Evolutionary conservation across 2,888 invertebrate species (phyloP).

Genomic region (Leucophenga maculata): DNA sequence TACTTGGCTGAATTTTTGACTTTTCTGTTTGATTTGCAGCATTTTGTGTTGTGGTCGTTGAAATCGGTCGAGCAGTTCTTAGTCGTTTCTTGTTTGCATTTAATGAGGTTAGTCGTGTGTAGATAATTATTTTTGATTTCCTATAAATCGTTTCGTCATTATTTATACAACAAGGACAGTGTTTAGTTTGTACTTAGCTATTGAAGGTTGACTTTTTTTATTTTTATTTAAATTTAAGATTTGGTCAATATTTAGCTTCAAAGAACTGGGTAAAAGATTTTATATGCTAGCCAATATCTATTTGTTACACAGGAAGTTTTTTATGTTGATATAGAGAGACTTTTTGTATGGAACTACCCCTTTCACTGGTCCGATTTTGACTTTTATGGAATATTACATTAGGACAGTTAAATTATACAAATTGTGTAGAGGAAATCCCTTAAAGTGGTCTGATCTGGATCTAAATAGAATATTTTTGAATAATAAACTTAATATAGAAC

Average conservation of each 20-base stretch:
- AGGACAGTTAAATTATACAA: too few relatives aligned
- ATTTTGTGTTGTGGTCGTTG: slow-evolving; percentile 3
- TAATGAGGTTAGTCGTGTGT: slow-evolving; percentile 59
- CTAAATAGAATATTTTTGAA: too few relatives aligned
- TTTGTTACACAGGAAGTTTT: too few relatives aligned
- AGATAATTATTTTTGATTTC: slow-evolving; percentile 48
- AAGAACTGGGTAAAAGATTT: background rate
- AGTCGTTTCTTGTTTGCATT: slow-evolving; percentile 44
- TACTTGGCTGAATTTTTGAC: slow-evolving; percentile 62
- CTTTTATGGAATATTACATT: too few relatives aligned
- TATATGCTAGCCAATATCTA: too few relatives aligned
- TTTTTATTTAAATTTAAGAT: background rate
- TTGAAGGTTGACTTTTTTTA: background rate
- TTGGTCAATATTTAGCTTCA: background rate
- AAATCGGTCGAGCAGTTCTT: background rate
- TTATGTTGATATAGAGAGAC: too few relatives aligned
- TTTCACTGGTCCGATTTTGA: too few relatives aligned
- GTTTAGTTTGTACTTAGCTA: background rate
- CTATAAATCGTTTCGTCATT: background rate
- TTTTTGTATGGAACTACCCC: too few relatives aligned
- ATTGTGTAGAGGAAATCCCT: too few relatives aligned
- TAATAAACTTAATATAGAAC: too few relatives aligned
- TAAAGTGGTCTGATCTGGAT: too few relatives aligned
- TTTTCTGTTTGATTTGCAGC: slow-evolving; percentile 60
- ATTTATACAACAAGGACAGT: slow-evolving; percentile 3